Percentiles rank a stretch among this genome's conserved stretches.
Evolutionary conservation across 2,797 vertebrate species (phyloP).

Genomic region (Ctenosaura bakeri): DNA sequence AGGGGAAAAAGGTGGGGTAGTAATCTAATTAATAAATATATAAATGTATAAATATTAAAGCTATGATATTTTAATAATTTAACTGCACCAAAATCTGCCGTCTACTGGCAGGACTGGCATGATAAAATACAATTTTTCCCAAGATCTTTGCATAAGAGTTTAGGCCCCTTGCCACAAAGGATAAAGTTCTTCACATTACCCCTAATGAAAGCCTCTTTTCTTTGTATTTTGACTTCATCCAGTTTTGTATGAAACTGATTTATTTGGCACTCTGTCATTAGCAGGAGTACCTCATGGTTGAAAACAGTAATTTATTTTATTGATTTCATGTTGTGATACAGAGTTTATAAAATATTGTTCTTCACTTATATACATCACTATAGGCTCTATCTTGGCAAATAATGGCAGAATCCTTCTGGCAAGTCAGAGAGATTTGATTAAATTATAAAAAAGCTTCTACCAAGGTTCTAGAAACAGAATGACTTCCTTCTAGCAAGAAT

Average conservation of each 20-base stretch:
- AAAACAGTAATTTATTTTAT: slow-evolving; percentile 20
- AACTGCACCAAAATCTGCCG: background rate
- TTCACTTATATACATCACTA: background rate
- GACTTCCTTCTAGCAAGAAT: background rate
- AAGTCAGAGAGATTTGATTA: background rate
- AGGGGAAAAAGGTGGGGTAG: background rate
- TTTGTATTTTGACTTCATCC: background rate
- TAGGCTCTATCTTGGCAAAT: background rate
- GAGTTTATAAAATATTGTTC: slow-evolving; percentile 5
- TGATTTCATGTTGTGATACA: slow-evolving; percentile 28
- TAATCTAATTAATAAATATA: background rate
- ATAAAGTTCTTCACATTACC: background rate
- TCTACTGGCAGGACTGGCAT: background rate
- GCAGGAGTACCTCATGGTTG: background rate
- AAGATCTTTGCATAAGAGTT: background rate
- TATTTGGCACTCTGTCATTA: slow-evolving; percentile 9
- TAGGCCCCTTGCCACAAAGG: background rate
- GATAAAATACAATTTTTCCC: background rate
- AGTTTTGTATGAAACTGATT: slow-evolving; percentile 2
- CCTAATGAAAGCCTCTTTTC: background rate
- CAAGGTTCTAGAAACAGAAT: background rate
- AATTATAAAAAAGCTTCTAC: background rate
- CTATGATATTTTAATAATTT: background rate
- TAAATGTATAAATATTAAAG: background rate
- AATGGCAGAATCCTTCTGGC: background rate